Evolutionary conservation across 2,797 vertebrate species (phyloP).

Genomic region (Acipenser oxyrinchus): DNA sequence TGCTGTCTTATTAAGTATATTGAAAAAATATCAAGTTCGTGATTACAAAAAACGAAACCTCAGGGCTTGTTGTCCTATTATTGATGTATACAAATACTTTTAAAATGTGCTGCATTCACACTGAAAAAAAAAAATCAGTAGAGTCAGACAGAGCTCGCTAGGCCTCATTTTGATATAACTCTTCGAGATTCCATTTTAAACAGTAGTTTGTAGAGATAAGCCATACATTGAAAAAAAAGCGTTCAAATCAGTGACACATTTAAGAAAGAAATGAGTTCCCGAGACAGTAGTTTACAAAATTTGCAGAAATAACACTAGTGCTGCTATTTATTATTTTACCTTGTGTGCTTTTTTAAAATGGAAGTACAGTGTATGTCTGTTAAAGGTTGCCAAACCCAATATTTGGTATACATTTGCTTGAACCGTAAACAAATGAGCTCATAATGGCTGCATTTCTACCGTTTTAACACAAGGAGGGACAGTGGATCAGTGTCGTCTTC

Average conservation of each 20-base stretch:
- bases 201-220: not conserved
- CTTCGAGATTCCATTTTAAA: not conserved
- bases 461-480: no score
- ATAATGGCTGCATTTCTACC: no score
- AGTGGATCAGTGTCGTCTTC: no score
- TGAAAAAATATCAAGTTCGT: conserved; percentile 22
- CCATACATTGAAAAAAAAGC: not conserved
- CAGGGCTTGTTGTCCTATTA: conserved; percentile 40
- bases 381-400: no score
- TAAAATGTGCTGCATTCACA: conserved; percentile 31
- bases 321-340: no score
- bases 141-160: not conserved
- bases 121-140: conserved; percentile 8
- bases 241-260: not conserved
- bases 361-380: no score
- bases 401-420: no score
- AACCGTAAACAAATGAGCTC: no score
- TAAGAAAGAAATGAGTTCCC: not conserved
- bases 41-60: conserved; percentile 37
- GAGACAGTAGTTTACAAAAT: no score
- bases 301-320: no score
- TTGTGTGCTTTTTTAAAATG: no score
- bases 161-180: not conserved
- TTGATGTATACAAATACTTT: conserved; percentile 25
- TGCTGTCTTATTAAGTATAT: conserved; percentile 22